These are phyloP conservation scores for Maniola jurtina DNA, from an alignment of 1,140 invertebrate species.

Conservation along the genomic window DNA sequence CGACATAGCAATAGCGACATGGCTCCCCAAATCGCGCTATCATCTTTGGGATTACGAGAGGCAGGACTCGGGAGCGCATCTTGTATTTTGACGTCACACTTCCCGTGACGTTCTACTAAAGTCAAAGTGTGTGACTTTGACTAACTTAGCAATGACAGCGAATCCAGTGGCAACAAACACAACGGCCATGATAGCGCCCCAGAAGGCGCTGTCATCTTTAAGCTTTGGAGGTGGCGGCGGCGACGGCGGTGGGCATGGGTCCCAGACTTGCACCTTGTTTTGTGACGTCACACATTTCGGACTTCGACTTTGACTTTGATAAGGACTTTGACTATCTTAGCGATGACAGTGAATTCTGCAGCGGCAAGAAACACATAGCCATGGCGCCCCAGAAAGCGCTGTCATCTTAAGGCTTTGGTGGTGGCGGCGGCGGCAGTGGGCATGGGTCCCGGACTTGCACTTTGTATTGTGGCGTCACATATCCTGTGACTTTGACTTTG, in stretches of 20 bases:
- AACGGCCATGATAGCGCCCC: slow-evolving; percentile 44
- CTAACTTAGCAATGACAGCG: slow-evolving; percentile 52
- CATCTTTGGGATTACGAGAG: too few species aligned
- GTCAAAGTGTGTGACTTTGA: too few species aligned
- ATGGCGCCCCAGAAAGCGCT: slow-evolving; percentile 46
- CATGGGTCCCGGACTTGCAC: slow-evolving; percentile 42
- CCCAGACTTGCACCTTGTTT: slow-evolving; percentile 35
- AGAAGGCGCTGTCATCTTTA: slow-evolving; percentile 45
- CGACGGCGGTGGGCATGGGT: slow-evolving; percentile 42
- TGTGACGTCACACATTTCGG: slow-evolving; percentile 1
- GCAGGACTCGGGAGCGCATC: too few species aligned
- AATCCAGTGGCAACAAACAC: slow-evolving; percentile 46
- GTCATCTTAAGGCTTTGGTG: slow-evolving; percentile 47
- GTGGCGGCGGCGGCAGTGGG: slow-evolving; percentile 44
- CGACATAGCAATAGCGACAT: too few species aligned
- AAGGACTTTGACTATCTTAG: too few species aligned
- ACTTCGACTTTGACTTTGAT: too few species aligned
- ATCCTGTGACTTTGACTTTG: too few species aligned
- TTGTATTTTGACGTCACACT: too few species aligned
- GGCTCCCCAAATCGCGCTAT: too few species aligned
- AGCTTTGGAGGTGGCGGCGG: slow-evolving; percentile 49
- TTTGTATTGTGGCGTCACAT: slow-evolving; percentile 18
- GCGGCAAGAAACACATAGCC: slow-evolving; percentile 38
- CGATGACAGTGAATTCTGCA: slow-evolving; percentile 51
- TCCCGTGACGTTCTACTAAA: too few species aligned